Evolutionary conservation across 1,140 invertebrate species (phyloP).

Genomic region (Drosophila subobscura): DNA sequence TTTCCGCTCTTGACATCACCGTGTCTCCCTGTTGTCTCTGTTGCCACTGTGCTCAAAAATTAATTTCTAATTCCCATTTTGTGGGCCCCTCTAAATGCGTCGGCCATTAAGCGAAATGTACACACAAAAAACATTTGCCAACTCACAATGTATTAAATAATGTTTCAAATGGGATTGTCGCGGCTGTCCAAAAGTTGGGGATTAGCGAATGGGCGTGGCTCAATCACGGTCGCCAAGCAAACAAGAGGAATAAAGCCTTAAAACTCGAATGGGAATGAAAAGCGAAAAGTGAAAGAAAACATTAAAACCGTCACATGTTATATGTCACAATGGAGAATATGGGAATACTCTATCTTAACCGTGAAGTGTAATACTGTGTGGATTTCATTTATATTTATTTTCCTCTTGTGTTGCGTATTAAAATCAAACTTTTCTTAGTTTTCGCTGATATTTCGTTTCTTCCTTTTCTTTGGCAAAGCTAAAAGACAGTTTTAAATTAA

Average conservation of each 20-base stretch:
- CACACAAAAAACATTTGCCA: slow-evolving; percentile 38
- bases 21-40: slow-evolving; percentile 32
- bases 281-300: slow-evolving; percentile 19
- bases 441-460: not conserved
- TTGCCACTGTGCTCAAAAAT: slow-evolving; percentile 62
- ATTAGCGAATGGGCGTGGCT: slow-evolving; percentile 54
- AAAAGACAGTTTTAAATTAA: no score
- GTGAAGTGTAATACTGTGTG: no score
- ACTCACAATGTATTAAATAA: slow-evolving; percentile 67
- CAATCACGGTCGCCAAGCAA: slow-evolving; percentile 59
- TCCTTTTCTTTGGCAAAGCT: not conserved
- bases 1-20: slow-evolving; percentile 34
- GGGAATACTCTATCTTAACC: slow-evolving; percentile 5
- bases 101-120: slow-evolving; percentile 61
- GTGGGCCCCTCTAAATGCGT: slow-evolving; percentile 49
- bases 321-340: not conserved
- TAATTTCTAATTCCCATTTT: slow-evolving; percentile 67
- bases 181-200: slow-evolving; percentile 51
- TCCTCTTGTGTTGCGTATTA: no score
- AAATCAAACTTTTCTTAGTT: no score
- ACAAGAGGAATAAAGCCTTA: slow-evolving; percentile 37
- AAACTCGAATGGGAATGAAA: slow-evolving; percentile 41
- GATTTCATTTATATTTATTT: no score
- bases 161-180: slow-evolving; percentile 69
- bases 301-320: not conserved